Conservation (phyloP, 2,113 vertebrate species). For the Cinclus cinclus region DNA sequence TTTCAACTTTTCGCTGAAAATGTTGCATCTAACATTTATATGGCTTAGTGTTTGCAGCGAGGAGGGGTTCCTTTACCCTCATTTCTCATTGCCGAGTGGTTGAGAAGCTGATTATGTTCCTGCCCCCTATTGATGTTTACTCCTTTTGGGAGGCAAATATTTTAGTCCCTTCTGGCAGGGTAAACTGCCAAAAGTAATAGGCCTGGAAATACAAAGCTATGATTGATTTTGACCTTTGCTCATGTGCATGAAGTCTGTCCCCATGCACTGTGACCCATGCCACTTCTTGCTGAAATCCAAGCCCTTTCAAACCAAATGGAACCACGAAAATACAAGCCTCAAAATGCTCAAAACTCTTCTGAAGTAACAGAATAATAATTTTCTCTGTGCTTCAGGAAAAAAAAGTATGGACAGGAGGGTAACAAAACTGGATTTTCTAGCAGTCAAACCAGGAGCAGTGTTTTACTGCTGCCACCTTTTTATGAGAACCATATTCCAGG, state of each 20-base stretch:
- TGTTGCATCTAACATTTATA: not conserved
- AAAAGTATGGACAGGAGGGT: not conserved
- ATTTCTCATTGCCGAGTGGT: not conserved
- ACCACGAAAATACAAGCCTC: not conserved
- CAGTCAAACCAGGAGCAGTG: not conserved
- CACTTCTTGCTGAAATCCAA: conserved; percentile 36
- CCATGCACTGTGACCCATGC: conserved; percentile 44
- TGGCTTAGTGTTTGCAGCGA: not conserved
- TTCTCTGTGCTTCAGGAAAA: not conserved
- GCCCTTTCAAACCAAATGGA: conserved; percentile 29
- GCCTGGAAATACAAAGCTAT: conserved; percentile 45
- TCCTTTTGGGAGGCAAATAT: conserved; percentile 51
- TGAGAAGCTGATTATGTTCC: not conserved
- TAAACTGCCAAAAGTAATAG: conserved; percentile 56
- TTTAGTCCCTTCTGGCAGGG: conserved; percentile 37
- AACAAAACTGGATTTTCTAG: not conserved
- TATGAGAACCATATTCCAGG: conserved; percentile 27
- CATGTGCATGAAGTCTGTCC: conserved; percentile 38
- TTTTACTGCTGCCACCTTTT: not conserved
- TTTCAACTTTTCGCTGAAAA: conserved; percentile 6
- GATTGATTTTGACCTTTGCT: conserved; percentile 68
- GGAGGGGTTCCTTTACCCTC: not conserved
- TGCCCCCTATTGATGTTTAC: conserved; percentile 18
- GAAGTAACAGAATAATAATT: not conserved
- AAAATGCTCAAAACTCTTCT: conserved; percentile 20